phyloP scores from a whole-genome alignment of 2,797 vertebrate species.

The Hydrolagus colliei region DNA sequence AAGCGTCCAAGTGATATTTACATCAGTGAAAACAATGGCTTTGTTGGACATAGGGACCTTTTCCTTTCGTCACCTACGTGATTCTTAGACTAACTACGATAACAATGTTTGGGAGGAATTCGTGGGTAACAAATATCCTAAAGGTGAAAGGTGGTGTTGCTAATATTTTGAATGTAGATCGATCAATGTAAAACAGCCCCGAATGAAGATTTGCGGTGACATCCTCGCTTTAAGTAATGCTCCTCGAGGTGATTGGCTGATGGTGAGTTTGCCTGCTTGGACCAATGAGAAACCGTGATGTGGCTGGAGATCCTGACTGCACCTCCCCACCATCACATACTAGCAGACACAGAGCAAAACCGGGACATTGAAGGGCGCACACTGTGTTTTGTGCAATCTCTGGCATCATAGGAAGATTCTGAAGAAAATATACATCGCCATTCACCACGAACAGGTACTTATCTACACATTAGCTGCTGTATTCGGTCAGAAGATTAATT shows the following conservation, averaged over 20 bases:
- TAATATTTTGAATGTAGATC: neutral
- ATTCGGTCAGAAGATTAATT: neutral
- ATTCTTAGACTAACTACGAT: no score
- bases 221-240: constrained; percentile 6
- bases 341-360: neutral
- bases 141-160: neutral
- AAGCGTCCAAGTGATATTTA: no score
- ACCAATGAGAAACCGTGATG: constrained; percentile 9
- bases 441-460: neutral
- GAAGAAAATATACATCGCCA: neutral
- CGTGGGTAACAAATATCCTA: no score
- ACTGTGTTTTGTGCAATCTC: neutral
- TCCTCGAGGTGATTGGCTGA: neutral
- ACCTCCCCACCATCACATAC: constrained; percentile 4
- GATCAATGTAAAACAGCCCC: neutral
- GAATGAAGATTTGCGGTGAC: no score
- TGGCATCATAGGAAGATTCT: neutral
- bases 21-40: no score
- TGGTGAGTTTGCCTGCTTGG: neutral
- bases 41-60: no score
- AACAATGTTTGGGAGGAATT: no score
- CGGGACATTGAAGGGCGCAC: neutral
- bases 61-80: no score
- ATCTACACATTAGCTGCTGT: neutral
- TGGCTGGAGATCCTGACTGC: constrained; percentile 13